Evolutionary conservation across 2,888 invertebrate genomes (phyloP).

Genomic region (Apotomis betuletana): DNA sequence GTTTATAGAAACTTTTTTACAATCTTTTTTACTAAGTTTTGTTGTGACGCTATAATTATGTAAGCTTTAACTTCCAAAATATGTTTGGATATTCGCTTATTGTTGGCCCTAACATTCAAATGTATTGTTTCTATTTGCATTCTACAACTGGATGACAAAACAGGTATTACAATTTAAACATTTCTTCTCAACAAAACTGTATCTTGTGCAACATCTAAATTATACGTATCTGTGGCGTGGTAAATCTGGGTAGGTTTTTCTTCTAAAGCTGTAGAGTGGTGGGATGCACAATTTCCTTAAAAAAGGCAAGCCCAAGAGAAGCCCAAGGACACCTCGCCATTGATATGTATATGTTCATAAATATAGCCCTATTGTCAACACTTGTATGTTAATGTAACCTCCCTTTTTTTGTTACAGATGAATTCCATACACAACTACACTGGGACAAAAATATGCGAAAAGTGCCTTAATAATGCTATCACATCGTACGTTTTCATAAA

Average conservation of each 20-base stretch:
- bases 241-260: too few relatives aligned
- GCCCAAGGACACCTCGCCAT: too few relatives aligned
- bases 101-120: constrained; percentile 7
- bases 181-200: constrained; percentile 28
- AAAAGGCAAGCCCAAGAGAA: too few relatives aligned
- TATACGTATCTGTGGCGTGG: too few relatives aligned
- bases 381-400: constrained; percentile 41
- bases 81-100: neutral
- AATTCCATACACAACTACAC: constrained; percentile 59
- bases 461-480: constrained; percentile 68
- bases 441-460: constrained; percentile 73
- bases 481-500: constrained; percentile 67
- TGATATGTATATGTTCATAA: too few relatives aligned
- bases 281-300: too few relatives aligned
- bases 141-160: constrained; percentile 10
- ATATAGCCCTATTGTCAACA: too few relatives aligned
- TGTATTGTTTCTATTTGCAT: constrained; percentile 23
- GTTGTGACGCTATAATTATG: too few relatives aligned
- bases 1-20: too few relatives aligned
- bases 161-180: constrained; percentile 15
- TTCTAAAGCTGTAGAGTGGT: too few relatives aligned
- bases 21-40: too few relatives aligned
- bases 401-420: constrained; percentile 70
- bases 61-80: neutral
- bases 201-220: neutral